phyloP scores from a whole-genome alignment of 2,113 vertebrate genomes.

The Sinocyclocheilus anshuiensis region DNA sequence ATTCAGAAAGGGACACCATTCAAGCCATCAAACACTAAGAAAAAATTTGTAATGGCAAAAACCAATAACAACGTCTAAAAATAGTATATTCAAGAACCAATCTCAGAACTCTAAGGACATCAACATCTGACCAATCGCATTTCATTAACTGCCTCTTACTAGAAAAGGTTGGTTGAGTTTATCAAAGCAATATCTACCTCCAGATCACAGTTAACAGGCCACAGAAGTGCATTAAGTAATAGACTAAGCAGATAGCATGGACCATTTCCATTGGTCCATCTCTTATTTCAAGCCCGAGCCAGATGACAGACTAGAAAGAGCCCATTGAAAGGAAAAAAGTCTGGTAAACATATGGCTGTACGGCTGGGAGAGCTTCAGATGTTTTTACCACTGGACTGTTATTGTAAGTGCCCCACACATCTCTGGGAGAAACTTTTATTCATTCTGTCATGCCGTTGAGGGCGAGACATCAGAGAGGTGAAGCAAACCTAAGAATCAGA shows the following conservation, averaged over 20 bases:
- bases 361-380: background rate
- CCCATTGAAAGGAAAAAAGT: background rate
- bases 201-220: conserved; percentile 29
- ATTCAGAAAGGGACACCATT: background rate
- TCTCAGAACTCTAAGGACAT: conserved; percentile 1
- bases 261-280: conserved; percentile 9
- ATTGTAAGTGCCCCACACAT: background rate
- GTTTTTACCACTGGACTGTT: background rate
- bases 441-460: background rate
- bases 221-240: conserved; percentile 43
- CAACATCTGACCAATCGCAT: conserved; percentile 15
- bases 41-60: background rate
- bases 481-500: background rate
- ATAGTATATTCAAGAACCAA: background rate
- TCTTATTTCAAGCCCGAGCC: conserved; percentile 26
- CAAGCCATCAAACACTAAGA: background rate
- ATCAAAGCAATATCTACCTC: conserved; percentile 10
- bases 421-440: background rate
- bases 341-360: conserved; percentile 2
- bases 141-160: conserved; percentile 6
- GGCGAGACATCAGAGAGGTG: background rate
- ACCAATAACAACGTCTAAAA: background rate
- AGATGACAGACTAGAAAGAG: conserved; percentile 16
- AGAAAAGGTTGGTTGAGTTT: conserved; percentile 1
- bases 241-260: conserved; percentile 33